Evolutionary conservation across 2,797 vertebrate genomes (phyloP).

Genomic region (Neosalanx taihuensis): DNA sequence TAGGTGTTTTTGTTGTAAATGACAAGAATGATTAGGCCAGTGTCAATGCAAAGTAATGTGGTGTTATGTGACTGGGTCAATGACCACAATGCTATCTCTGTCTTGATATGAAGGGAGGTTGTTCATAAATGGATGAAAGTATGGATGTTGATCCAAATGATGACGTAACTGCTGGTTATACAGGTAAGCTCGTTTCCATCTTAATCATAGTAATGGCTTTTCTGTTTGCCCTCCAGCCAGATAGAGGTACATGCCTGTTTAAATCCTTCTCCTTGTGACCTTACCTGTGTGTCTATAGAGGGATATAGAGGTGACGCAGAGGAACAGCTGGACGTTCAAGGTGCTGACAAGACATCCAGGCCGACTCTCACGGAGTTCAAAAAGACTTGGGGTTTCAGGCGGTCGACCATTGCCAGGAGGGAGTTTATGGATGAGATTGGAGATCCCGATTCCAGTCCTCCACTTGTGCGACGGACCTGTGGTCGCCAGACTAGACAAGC

Average conservation of each 20-base stretch:
- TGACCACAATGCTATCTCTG: neutral
- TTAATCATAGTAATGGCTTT: neutral
- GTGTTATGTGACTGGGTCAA: slow-evolving; percentile 17
- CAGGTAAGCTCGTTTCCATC: slow-evolving; percentile 46
- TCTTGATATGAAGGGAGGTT: slow-evolving; percentile 25
- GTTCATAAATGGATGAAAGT: slow-evolving; percentile 30
- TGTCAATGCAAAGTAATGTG: neutral
- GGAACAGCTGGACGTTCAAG: slow-evolving; percentile 37
- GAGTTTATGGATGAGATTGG: slow-evolving; percentile 77
- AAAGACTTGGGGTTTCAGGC: slow-evolving; percentile 95
- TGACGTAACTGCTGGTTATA: slow-evolving; percentile 28
- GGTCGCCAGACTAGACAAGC: slow-evolving; percentile 68
- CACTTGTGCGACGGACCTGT: slow-evolving; percentile 68
- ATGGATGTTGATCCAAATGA: slow-evolving; percentile 50
- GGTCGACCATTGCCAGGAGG: slow-evolving; percentile 88
- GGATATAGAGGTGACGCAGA: slow-evolving; percentile 33
- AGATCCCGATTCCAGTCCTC: slow-evolving; percentile 67
- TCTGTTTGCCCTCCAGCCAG: neutral
- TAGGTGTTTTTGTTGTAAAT: too few relatives aligned
- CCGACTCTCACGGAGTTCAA: slow-evolving; percentile 84
- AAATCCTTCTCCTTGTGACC: neutral
- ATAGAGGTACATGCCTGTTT: neutral
- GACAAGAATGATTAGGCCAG: neutral
- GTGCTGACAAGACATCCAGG: slow-evolving; percentile 50
- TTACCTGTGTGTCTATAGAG: slow-evolving; percentile 44